phyloP scores from a whole-genome alignment of 2,797 vertebrate species.

The Peromyscus attwateri region DNA sequence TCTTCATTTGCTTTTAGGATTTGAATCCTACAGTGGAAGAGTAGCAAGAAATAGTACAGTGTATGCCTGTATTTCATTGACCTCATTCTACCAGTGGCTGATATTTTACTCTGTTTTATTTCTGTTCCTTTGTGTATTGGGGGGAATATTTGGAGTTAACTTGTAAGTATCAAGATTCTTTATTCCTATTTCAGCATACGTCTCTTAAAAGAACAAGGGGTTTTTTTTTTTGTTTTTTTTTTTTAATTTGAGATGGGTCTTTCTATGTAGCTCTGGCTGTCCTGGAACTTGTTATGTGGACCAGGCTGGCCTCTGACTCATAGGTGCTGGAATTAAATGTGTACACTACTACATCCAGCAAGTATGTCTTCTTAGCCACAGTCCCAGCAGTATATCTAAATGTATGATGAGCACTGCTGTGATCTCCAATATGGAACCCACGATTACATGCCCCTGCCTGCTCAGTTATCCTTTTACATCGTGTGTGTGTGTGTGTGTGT shows the following conservation, averaged over 20 bases:
- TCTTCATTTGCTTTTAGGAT: not conserved
- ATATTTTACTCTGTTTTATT: constrained; percentile 48
- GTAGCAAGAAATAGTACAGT: not conserved
- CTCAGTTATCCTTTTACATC: not conserved
- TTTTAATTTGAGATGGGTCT: not conserved
- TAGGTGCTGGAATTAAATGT: not conserved
- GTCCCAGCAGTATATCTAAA: not conserved
- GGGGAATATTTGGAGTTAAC: not conserved
- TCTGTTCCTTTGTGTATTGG: constrained; percentile 4
- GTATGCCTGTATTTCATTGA: not conserved
- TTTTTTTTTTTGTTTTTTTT: not conserved
- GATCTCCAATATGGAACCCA: not conserved
- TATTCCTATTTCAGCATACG: not conserved
- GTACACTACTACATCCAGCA: not conserved
- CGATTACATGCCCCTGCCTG: not conserved
- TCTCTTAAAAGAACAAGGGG: not conserved
- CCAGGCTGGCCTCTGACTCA: not conserved
- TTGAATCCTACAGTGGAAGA: constrained; percentile 9
- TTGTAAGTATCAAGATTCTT: not conserved
- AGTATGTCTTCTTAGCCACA: not conserved
- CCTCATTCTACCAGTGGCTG: not conserved
- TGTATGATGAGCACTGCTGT: not conserved
- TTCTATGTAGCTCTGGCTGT: not conserved
- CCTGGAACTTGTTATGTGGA: too few relatives aligned
- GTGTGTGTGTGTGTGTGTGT: not conserved